Base-by-base conservation (phyloP, 2,888 invertebrate species). In the Athalia cordata region DNA sequence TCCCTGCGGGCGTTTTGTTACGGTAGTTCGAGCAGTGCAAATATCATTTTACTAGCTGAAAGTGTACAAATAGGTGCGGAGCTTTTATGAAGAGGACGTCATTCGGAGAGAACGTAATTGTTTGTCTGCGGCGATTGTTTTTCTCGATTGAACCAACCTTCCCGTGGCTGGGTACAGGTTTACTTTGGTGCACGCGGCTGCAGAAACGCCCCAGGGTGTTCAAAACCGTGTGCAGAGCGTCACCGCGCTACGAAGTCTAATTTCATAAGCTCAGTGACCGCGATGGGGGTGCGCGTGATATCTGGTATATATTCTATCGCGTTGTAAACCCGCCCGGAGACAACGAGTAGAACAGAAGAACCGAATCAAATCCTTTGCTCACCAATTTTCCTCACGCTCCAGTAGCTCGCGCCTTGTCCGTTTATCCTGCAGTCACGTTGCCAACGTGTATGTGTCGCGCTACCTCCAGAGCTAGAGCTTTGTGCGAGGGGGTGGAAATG, bases 251-350 rank as follows among this genome's bases (percentile, higher is more conserved):
- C 49, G 75, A 62, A 29, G 61, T 61, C 75, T 75, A 75, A 75
- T 75, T 75, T 75, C 75, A 75, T 75, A 75, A 75, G 75, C 75
- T 75, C 75, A 61, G 75, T 75, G 75, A 75, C 75, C 75, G 64
- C 75, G 75, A 75, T 49, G 62, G 61, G 64, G 75, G 64, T 29
- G 62, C 62, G 55, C 5, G 50, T 15, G 29, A 9, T 47, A 50
- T 47, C 29, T 75, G 62, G 75, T 64, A 62, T 47, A 13, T 15
- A 3, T 15, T 8, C 45, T 62, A 75, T 52, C 62, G 75, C 13
- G 15, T 11, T 50, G 50, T 13, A 72, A 45, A n/a, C 13, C n/a
- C 62, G 13, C 62, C 15, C 11, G 47, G 57, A 43, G 50, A 13
- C 15, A 11, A 9, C 43, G 5, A 8, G 29, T 43, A 7, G 29